Percentiles rank a stretch among this genome's conserved stretches.
Conservation (phyloP, 37 sponge, comb jelly and placozoan genomes). For the Spongia lamella region DNA sequence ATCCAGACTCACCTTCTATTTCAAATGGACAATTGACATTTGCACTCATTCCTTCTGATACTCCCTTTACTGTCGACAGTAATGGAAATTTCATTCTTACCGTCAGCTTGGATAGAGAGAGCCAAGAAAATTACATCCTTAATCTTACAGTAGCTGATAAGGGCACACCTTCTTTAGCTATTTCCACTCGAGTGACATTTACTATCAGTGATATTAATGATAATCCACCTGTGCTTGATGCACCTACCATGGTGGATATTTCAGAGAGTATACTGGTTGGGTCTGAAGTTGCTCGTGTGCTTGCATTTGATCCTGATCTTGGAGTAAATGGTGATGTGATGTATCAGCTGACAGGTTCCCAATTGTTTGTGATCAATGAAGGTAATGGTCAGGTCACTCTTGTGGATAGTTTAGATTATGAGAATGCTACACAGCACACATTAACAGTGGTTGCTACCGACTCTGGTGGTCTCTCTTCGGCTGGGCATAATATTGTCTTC, state of each 20-base stretch:
- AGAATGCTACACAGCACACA: not conserved
- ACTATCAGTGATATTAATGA: constrained; percentile 66
- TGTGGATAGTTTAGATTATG: constrained; percentile 32
- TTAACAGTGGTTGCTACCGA: constrained; percentile 6
- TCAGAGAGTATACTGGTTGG: constrained; percentile 17
- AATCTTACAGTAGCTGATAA: constrained; percentile 47
- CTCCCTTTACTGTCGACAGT: constrained; percentile 12
- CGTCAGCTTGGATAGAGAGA: constrained; percentile 10
- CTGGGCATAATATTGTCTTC: constrained; percentile 20
- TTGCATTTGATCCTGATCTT: constrained; percentile 61
- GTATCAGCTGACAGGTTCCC: constrained; percentile 9
- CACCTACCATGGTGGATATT: constrained; percentile 6
- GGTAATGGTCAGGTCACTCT: constrained; percentile 20
- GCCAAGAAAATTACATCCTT: constrained; percentile 9
- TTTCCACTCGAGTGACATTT: constrained; percentile 21
- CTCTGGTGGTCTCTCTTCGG: constrained; percentile 7
- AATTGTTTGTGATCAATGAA: constrained; percentile 11
- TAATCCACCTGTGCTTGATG: constrained; percentile 49
- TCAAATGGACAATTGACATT: constrained; percentile 50
- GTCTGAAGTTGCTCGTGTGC: constrained; percentile 8
- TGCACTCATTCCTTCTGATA: constrained; percentile 3
- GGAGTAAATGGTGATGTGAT: constrained; percentile 34
- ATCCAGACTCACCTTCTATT: constrained; percentile 44
- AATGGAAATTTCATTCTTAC: constrained; percentile 15
- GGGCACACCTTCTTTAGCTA: constrained; percentile 26